Evolutionary conservation across 2,888 invertebrate genomes (phyloP), one percentile per base, ranked within the genome.

Genomic region (Chrysodeixis includens): DNA sequence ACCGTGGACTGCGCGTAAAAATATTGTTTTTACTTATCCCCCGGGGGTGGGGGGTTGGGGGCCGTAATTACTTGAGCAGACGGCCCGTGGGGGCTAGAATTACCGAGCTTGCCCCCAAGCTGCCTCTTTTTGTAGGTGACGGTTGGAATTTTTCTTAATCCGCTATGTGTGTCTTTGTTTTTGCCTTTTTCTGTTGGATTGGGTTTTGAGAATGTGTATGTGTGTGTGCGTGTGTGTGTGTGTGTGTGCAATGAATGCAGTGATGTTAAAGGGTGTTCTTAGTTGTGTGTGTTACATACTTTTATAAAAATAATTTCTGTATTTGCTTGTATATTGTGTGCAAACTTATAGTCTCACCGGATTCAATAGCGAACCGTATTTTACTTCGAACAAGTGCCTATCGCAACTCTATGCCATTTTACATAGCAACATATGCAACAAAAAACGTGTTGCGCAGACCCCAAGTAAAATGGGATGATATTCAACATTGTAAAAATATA

Each of bases 11-110:
- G 85, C 89, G 90, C 89, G 93, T 92, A 93, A 93, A 94, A 94
- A 94, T 94, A 94, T 93, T 94, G 93, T 94, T 94, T 94, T 94
- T 93, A 93, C 93, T 93, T 94, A 94, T 93, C 93, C 93, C 87
- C 82, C 73, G 79, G 87, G 86, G 83, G 84, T 82, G 77, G 81
- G 82, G 83, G 85, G 79, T 62, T 66, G 76, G 76, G 76, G 89
- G 90, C 90, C 86, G 93, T 94, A 93, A 94, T 94, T 94, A 94
- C 93, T 93, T 92, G 91, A 92, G 91, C 91, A 90, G 91, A 89
- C 84, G 88, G 87, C 89, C 91, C 86, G 87, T 86, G 87, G 91
- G 91, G 89, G 86, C 77, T 83, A 86, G 84, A 87, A 91, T 92
- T 91, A 91, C 89, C 79, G 81, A 85, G 83, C 83, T 83, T 81